Base-by-base conservation (phyloP, 2,888 invertebrate species). In the Napeogenes inachia region DNA sequence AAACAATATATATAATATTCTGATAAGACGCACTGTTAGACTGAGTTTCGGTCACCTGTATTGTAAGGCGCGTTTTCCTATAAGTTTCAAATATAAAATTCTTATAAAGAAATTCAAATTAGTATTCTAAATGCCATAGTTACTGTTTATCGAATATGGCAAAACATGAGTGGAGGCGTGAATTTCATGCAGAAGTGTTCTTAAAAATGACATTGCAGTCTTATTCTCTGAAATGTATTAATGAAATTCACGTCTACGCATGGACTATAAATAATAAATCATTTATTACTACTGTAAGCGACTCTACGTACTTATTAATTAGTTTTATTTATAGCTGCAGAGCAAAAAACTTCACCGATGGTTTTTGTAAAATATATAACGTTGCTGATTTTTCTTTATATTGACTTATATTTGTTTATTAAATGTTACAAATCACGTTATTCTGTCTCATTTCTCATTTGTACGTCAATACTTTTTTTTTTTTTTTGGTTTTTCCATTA, bases 71-170 rank as follows among this genome's bases (percentile, higher is more conserved):
- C 6, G 30, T 50, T 50, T 30, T 10, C 12, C 30, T 30, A 4
- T 30, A 50, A 50, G 10, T 50, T 50, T 12, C 0, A 30, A 50
- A 50, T 50, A 50, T 50, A 21, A 21, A 50, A 50, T 30, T 50
- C 50, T 2, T 10, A 30, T 50, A 10, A 30, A 50, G 3, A 30
- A 50, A 50, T n/a, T 6, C 2, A 30, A 50, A 8, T 8, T 30
- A 45, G 12, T 54, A 38, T 47, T 60, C 60, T 60, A 60, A 47
- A 60, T 50, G 56, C 60, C 60, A 60, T 47, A 56, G 42, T 56
- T 50, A 53, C 60, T 42, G 60, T 60, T 47, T 42, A 47, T 13
- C 4, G 60, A 47, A 30, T 12, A 55, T 61, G 57, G 57, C 61
- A 30, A 30, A 21, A 50, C 6, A 50, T 30, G 47, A 30, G 50